A percentile compares a stretch with the other conserved stretches of the same genome.
Evolutionary conservation across 2,113 vertebrate species (phyloP).

Genomic region (Chunga burmeisteri): DNA sequence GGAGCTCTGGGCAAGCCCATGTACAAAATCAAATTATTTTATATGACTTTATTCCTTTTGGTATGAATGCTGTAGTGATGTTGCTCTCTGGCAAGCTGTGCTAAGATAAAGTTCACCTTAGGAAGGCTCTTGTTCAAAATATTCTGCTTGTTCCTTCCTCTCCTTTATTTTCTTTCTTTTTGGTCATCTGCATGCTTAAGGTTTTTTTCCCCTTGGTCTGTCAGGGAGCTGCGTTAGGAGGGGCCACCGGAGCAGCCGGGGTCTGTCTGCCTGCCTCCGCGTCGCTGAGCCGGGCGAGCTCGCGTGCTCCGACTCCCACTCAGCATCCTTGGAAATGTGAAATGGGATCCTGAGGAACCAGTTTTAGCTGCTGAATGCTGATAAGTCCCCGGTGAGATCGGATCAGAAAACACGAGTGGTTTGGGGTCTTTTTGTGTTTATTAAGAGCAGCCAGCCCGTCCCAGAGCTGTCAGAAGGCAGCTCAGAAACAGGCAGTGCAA

Average conservation of each 20-base stretch:
- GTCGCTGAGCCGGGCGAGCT: background rate
- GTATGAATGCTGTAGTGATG: background rate
- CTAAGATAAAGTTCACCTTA: background rate
- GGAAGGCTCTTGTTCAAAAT: background rate
- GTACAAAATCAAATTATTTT: background rate
- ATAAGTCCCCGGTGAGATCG: background rate
- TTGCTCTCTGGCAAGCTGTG: background rate
- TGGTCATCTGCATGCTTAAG: background rate
- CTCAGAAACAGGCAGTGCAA: background rate
- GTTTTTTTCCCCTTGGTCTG: background rate
- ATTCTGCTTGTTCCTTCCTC: background rate
- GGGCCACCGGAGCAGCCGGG: fast-evolving
- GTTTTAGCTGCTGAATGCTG: background rate
- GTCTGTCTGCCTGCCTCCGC: background rate
- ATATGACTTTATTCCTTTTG: background rate
- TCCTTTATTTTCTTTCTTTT: background rate
- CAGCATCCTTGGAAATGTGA: background rate
- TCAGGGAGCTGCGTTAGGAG: background rate
- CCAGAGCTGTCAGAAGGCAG: background rate
- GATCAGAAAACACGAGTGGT: background rate
- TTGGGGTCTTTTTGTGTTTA: background rate
- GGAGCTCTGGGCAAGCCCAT: background rate
- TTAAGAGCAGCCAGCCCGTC: background rate
- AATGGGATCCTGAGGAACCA: fast-evolving
- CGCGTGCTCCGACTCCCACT: fast-evolving